phyloP scores from a whole-genome alignment of 2,797 vertebrate species.

The Lerista edwardsae region DNA sequence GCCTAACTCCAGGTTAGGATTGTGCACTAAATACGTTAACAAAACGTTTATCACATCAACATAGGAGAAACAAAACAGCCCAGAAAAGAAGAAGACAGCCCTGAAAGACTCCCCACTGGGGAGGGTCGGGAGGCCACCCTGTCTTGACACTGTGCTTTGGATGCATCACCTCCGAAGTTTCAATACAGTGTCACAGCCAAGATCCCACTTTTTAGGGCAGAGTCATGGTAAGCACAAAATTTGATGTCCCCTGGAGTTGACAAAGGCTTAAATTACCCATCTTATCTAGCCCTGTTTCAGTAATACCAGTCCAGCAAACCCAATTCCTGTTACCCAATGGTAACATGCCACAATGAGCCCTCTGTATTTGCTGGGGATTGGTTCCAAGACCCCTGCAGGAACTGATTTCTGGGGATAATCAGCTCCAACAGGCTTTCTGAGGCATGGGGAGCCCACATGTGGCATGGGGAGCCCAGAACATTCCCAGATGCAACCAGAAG shows the following conservation, averaged over 20 bases:
- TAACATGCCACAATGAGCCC: too few relatives aligned
- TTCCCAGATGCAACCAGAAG: too few relatives aligned
- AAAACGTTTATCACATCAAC: too few relatives aligned
- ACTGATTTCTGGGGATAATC: too few relatives aligned
- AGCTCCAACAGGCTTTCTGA: too few relatives aligned
- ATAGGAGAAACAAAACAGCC: neutral
- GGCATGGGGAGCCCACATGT: too few relatives aligned
- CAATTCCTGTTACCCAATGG: neutral
- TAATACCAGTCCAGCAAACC: neutral
- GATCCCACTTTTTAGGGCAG: neutral
- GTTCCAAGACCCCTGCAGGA: too few relatives aligned
- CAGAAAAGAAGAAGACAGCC: too few relatives aligned
- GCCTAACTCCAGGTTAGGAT: too few relatives aligned
- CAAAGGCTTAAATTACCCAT: neutral
- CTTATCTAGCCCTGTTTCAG: neutral
- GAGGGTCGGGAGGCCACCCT: neutral
- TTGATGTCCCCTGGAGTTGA: neutral
- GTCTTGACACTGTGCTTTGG: neutral
- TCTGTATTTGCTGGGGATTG: too few relatives aligned
- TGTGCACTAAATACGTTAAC: too few relatives aligned
- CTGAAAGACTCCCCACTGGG: neutral
- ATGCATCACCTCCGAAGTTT: neutral
- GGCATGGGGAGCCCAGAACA: too few relatives aligned
- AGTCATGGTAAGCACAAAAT: neutral
- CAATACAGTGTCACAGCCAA: neutral